Evolutionary conservation across 2,113 vertebrate species (phyloP).

Genomic region (Nannobrachium achirus): DNA sequence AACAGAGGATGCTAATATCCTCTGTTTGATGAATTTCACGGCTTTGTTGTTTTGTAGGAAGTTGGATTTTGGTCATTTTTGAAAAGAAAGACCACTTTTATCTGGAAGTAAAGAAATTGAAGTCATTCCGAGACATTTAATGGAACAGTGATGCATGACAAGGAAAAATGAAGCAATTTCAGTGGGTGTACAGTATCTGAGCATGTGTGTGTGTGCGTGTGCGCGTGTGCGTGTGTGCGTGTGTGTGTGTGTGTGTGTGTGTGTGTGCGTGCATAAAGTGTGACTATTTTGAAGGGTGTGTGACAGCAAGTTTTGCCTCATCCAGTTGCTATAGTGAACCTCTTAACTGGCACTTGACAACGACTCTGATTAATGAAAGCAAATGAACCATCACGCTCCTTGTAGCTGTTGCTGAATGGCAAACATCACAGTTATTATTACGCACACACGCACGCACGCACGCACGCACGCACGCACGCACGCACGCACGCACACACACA

Average conservation of each 20-base stretch:
- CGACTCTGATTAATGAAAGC: slow-evolving; percentile 69
- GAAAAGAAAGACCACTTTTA: slow-evolving; percentile 43
- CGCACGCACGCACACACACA: background rate
- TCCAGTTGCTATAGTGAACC: slow-evolving; percentile 38
- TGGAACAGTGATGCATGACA: slow-evolving; percentile 30
- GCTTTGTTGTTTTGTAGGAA: slow-evolving; percentile 4
- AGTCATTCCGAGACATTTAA: slow-evolving; percentile 40
- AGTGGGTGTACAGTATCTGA: background rate
- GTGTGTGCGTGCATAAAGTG: slow-evolving; percentile 1
- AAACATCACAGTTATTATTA: slow-evolving; percentile 23
- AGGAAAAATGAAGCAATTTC: slow-evolving; percentile 18
- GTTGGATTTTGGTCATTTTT: slow-evolving; percentile 45
- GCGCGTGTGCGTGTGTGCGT: slow-evolving; percentile 1
- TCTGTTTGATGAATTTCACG: background rate
- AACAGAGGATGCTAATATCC: background rate
- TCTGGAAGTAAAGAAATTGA: slow-evolving; percentile 28
- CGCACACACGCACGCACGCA: slow-evolving; percentile 8
- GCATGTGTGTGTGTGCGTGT: background rate
- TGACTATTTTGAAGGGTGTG: slow-evolving; percentile 17
- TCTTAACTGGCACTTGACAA: slow-evolving; percentile 22
- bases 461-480: background rate
- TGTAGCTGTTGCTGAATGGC: slow-evolving; percentile 19
- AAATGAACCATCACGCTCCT: slow-evolving; percentile 55
- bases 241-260: slow-evolving; percentile 2
- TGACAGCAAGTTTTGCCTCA: slow-evolving; percentile 30